Conservation (phyloP, 2,888 invertebrate genomes). For the Parelbella ahira region DNA sequence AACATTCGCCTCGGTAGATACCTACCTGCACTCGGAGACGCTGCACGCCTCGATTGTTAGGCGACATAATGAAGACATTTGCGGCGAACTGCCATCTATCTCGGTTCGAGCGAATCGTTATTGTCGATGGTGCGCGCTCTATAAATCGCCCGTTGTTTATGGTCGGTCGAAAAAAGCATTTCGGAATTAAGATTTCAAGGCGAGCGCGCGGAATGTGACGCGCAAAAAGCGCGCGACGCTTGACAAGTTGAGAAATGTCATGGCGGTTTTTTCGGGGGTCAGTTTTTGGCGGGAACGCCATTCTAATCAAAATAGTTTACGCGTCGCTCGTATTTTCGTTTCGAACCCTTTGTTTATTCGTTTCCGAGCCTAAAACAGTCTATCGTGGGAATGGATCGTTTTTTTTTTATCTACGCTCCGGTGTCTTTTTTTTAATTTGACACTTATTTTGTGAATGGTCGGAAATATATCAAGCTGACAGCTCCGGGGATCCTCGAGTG, state of each 20-base stretch:
- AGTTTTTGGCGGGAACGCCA: conserved; percentile 69
- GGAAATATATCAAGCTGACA: conserved; percentile 23
- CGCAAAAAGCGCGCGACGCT: conserved; percentile 61
- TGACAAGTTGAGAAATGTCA: conserved; percentile 75
- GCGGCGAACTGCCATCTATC: conserved; percentile 42
- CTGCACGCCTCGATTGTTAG: conserved; percentile 14
- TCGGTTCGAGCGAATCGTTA: conserved; percentile 51
- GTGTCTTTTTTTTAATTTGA: conserved; percentile 32
- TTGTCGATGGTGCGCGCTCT: conserved; percentile 51
- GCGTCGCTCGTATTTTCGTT: conserved; percentile 47
- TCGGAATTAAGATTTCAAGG: conserved; percentile 74
- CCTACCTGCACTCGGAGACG: no score
- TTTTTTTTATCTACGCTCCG: conserved; percentile 25
- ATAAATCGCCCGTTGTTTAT: conserved; percentile 59
- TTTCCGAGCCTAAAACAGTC: conserved; percentile 31
- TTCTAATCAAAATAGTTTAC: conserved; percentile 81
- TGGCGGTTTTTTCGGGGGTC: conserved; percentile 47
- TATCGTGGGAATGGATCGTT: conserved; percentile 35
- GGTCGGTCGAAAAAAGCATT: conserved; percentile 47
- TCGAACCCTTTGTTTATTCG: conserved; percentile 40
- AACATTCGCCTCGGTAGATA: no score
- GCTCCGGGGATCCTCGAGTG: conserved; percentile 21
- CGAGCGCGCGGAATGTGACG: conserved; percentile 55
- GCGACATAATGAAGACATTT: conserved; percentile 62
- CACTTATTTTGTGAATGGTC: conserved; percentile 32